Evolutionary conservation across 1,140 invertebrate genomes (phyloP), one percentile per base, ranked within the genome.

Genomic region (Euwallacea fornicatus): DNA sequence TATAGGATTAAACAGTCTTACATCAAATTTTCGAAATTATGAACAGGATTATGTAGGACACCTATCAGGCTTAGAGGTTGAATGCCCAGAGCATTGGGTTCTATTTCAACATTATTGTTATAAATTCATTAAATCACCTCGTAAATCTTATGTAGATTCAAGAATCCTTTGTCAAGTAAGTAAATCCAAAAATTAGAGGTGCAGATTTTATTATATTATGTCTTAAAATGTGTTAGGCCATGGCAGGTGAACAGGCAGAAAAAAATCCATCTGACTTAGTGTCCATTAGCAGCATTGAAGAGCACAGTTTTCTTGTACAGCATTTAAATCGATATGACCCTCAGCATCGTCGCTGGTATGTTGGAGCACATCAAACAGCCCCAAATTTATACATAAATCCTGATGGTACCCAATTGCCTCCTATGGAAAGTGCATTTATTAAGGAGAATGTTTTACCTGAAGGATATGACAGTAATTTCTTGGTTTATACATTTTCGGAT

Each of bases 331-430:
- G 87, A 76, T 86, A 92, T 74, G 94, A 97, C 84, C 93, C 93
- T 21, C 91, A 94, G 71, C 92, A 93, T 80, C 85, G 91, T 59
- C 86, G 87, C n/a, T 97, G 94, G 92, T 96, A 94, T 74, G 90
- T 92, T 33, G 91, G 92, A 16, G 88, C 89, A 2, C 87, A 87
- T 54, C 90, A 93, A 78, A 86, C 88, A 58, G 86, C 87, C 0
- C 88, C 88, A 6, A 90, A 90, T 55, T 88, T 88, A 70, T 97
- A 94, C 93, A 81, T 89, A 0, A 97, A 96, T 82, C 91, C 94
- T 74, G 94, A 96, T 83, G 88, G 88, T 21, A 86, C 88, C 8
- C 89, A 90, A 64, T 81, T 96, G 16, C 81, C 85, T 46, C 91
- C 92, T 73, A 86, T 95, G 80, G 93, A 96, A 71, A 90, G 91